phyloP scores from a whole-genome alignment of 2,797 vertebrate genomes.

The Melanotaenia nigrans region DNA sequence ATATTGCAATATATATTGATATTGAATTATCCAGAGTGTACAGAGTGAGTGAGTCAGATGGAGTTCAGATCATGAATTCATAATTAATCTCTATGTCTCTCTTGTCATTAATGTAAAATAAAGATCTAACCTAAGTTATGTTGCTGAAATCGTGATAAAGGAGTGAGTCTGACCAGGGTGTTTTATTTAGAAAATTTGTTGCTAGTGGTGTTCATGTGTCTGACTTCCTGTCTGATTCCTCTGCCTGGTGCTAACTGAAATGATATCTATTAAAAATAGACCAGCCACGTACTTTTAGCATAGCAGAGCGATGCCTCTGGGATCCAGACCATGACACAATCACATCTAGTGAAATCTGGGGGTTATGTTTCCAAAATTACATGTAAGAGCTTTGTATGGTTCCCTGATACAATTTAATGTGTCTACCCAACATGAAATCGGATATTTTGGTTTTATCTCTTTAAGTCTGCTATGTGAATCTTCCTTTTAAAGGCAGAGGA shows the following conservation, averaged over 20 bases:
- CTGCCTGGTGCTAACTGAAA: neutral
- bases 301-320: neutral
- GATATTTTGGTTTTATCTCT: constrained; percentile 43
- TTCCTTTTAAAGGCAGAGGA: constrained; percentile 60
- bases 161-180: neutral
- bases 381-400: constrained; percentile 43
- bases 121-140: neutral
- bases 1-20: no score
- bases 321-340: neutral
- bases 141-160: neutral
- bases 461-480: constrained; percentile 53
- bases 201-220: neutral
- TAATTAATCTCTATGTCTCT: neutral
- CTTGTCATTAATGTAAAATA: neutral
- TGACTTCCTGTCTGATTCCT: neutral
- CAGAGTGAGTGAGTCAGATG: neutral
- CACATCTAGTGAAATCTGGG: neutral
- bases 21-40: no score
- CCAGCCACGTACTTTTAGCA: neutral
- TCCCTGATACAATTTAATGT: constrained; percentile 24
- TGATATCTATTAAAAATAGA: neutral
- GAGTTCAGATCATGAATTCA: neutral
- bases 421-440: constrained; percentile 38
- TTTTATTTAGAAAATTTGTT: constrained; percentile 1
- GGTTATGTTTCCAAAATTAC: constrained; percentile 40